Evolutionary conservation across 2,888 invertebrate species (phyloP).

Genomic region (Archaeoteleia sp.): DNA sequence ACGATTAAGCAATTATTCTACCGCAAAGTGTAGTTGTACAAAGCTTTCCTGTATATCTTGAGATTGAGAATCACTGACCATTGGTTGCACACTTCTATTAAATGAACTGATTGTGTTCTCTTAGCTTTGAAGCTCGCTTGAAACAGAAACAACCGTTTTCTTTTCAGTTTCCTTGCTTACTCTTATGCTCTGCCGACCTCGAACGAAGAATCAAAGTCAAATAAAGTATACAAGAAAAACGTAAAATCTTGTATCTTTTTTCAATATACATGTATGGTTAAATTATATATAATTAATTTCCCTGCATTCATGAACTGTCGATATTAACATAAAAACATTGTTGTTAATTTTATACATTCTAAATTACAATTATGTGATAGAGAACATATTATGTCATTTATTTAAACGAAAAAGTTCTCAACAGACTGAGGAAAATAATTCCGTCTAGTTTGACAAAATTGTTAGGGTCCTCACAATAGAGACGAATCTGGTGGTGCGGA

Average conservation of each 20-base stretch:
- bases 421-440: constrained; percentile 3
- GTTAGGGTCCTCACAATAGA: constrained; percentile 20
- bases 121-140: constrained; percentile 31
- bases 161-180: constrained; percentile 35
- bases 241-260: not conserved
- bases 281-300: too few relatives aligned
- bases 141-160: constrained; percentile 45
- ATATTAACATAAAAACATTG: too few relatives aligned
- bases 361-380: too few relatives aligned
- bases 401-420: not conserved
- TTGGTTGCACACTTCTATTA: constrained; percentile 46
- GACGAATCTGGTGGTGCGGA: constrained; percentile 59
- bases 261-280: not conserved
- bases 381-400: too few relatives aligned
- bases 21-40: too few relatives aligned
- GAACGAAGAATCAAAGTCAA: constrained; percentile 8
- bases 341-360: too few relatives aligned
- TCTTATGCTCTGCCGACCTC: constrained; percentile 1
- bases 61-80: constrained; percentile 18
- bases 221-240: constrained; percentile 1
- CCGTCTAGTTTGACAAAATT: constrained; percentile 30
- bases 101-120: constrained; percentile 54
- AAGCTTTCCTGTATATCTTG: too few relatives aligned
- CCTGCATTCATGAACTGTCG: too few relatives aligned
- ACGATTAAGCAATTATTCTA: too few relatives aligned